These are phyloP conservation scores for Schrankia costaestrigalis DNA, from an alignment of 2,888 invertebrate species.

Conservation along the genomic window DNA sequence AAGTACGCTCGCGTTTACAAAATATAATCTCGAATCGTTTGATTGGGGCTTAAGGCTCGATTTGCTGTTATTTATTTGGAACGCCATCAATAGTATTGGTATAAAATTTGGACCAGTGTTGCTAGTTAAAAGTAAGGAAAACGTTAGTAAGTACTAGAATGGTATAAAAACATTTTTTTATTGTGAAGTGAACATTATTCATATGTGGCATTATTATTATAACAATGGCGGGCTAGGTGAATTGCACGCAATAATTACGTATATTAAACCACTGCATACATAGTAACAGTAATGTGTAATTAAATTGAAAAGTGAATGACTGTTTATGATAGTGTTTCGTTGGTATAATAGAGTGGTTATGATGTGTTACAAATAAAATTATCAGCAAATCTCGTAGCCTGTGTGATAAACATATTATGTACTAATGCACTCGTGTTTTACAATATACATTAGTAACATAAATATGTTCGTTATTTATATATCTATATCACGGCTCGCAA, in stretches of 20 bases:
- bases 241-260: constrained; percentile 25
- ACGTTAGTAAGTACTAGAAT: constrained; percentile 27
- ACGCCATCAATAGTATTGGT: constrained; percentile 35
- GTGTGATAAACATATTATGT: constrained; percentile 26
- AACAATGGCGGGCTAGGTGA: constrained; percentile 21
- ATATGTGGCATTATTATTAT: constrained; percentile 24
- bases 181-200: constrained; percentile 30
- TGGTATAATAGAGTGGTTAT: constrained; percentile 19
- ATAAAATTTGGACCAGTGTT: constrained; percentile 31
- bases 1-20: constrained; percentile 13
- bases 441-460: constrained; percentile 32
- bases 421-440: constrained; percentile 47
- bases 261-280: no score
- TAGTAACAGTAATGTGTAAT: no score
- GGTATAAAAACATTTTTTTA: constrained; percentile 24
- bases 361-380: constrained; percentile 33
- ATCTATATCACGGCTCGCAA: constrained; percentile 25
- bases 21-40: constrained; percentile 44
- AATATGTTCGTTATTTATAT: constrained; percentile 25
- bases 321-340: constrained; percentile 16
- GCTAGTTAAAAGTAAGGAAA: constrained; percentile 27
- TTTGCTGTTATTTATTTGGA: constrained; percentile 34
- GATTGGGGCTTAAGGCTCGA: constrained; percentile 47
- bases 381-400: constrained; percentile 28
- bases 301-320: constrained; percentile 21